phyloP scores from a whole-genome alignment of 64 coral and sea anemone genomes.

The Pachyseris speciosa region DNA sequence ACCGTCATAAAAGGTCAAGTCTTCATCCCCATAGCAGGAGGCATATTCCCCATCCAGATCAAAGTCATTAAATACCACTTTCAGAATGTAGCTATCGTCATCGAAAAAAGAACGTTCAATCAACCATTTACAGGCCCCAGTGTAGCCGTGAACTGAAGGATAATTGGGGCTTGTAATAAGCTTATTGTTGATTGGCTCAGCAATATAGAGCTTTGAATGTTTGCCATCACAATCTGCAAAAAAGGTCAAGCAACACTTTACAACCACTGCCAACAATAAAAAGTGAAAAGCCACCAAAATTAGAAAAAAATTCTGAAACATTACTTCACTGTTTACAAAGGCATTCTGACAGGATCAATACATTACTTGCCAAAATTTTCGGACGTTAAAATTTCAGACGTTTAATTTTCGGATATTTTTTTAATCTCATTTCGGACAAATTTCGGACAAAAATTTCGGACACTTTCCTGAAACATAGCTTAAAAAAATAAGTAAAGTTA shows the following conservation, averaged over 20 bases:
- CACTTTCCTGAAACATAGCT: too few species aligned
- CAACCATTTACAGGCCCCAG: neutral
- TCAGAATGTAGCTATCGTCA: neutral
- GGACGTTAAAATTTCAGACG: too few species aligned
- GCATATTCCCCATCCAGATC: neutral
- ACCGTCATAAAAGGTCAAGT: neutral
- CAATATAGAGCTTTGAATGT: neutral
- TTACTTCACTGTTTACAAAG: too few species aligned
- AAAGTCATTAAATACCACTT: slow-evolving; percentile 18
- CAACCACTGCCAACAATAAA: too few species aligned
- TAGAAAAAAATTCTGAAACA: too few species aligned
- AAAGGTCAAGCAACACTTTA: neutral
- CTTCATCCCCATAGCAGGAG: neutral
- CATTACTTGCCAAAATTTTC: too few species aligned
- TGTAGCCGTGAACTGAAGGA: neutral
- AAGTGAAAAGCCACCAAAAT: too few species aligned
- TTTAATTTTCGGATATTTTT: too few species aligned
- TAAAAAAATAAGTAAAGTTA: too few species aligned
- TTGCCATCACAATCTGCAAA: neutral
- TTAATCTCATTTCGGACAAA: too few species aligned
- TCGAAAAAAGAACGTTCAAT: neutral
- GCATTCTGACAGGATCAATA: too few species aligned
- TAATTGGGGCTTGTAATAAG: neutral
- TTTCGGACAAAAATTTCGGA: too few species aligned
- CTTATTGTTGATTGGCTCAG: neutral